These are phyloP conservation scores for Eueremaeus valkanovi DNA, from an alignment of 2,888 invertebrate species.

Conservation along the genomic window DNA sequence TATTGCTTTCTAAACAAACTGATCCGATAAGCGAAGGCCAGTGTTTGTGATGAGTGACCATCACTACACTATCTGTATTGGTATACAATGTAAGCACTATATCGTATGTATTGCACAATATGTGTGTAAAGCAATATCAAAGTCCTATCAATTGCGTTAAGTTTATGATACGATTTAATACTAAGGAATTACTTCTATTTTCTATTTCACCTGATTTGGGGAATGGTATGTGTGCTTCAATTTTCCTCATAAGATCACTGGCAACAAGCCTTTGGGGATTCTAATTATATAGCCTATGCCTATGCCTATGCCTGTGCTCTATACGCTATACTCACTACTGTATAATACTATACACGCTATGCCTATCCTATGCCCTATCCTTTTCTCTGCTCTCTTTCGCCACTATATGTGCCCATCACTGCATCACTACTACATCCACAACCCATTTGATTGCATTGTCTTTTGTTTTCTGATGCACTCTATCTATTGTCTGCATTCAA, in stretches of 20 bases:
- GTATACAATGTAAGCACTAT: no score
- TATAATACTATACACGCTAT: no score
- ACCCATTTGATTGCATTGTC: not conserved
- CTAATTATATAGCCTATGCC: not conserved
- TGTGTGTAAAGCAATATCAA: no score
- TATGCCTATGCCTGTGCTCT: not conserved
- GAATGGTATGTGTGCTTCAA: conserved; percentile 18
- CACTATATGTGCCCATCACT: not conserved
- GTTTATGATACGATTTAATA: conserved; percentile 10
- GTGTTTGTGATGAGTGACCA: no score
- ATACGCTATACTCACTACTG: no score
- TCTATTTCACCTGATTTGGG: conserved; percentile 17
- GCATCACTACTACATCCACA: not conserved
- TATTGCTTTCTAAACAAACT: no score
- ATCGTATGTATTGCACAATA: no score
- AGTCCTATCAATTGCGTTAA: conserved; percentile 16
- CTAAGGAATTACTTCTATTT: not conserved
- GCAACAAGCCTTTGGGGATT: conserved; percentile 18
- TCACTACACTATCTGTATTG: no score
- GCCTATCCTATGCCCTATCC: not conserved
- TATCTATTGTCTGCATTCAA: not conserved
- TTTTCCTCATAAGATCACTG: not conserved
- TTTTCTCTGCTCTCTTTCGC: not conserved
- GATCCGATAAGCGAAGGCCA: no score
- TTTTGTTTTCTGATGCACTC: not conserved